These are phyloP conservation scores for Cottus gobio DNA, from an alignment of 2,113 vertebrate species.

Conservation along the genomic window DNA sequence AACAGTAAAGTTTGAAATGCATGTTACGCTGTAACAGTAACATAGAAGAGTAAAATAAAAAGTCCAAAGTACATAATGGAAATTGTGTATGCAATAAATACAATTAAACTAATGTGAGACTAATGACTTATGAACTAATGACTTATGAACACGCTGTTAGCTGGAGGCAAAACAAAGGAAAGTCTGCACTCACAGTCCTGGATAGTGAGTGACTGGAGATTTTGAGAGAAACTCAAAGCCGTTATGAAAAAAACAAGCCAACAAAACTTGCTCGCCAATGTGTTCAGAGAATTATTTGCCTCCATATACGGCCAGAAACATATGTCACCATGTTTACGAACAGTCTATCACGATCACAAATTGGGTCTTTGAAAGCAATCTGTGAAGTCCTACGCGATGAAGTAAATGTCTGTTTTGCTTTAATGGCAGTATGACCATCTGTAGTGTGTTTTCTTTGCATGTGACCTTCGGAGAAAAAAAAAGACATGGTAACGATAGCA, in stretches of 20 bases:
- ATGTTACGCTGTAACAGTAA: background rate
- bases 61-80: background rate
- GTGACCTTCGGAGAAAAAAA: background rate
- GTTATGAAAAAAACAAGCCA: background rate
- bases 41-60: background rate
- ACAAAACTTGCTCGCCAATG: background rate
- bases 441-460: conserved; percentile 18
- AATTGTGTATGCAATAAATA: conserved; percentile 2
- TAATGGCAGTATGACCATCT: conserved; percentile 30
- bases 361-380: conserved; percentile 10
- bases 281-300: background rate
- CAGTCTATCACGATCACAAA: conserved; percentile 28
- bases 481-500: conserved; percentile 1
- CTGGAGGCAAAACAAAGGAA: background rate
- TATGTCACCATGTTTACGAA: background rate
- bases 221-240: background rate
- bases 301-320: background rate
- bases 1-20: background rate
- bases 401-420: conserved; percentile 30
- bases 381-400: conserved; percentile 1
- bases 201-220: background rate
- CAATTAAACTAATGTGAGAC: conserved; percentile 2
- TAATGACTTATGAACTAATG: background rate
- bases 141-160: background rate
- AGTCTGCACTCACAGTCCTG: background rate